phyloP scores from a whole-genome alignment of 1,140 invertebrate species.

The Habropoda laboriosa region DNA sequence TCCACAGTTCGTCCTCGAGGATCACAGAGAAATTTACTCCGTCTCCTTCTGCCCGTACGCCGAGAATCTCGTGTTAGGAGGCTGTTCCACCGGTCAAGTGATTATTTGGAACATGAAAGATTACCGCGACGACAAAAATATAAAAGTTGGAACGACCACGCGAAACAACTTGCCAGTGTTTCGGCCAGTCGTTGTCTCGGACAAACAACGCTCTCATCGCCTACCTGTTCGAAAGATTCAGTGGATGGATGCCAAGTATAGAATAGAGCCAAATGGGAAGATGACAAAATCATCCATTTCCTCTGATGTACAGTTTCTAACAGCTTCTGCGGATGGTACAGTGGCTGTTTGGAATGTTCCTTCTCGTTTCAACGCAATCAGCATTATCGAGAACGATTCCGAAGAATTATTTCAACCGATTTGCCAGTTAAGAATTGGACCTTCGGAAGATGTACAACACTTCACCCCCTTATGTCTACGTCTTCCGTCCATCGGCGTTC shows the following conservation, averaged over 20 bases:
- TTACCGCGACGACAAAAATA: neutral
- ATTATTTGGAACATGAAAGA: slow-evolving; percentile 85
- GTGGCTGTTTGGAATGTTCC: slow-evolving; percentile 86
- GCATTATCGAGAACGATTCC: neutral
- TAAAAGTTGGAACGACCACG: neutral
- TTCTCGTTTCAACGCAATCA: neutral
- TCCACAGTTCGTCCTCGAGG: slow-evolving; percentile 85
- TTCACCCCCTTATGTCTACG: slow-evolving; percentile 23
- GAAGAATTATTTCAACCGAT: slow-evolving; percentile 30
- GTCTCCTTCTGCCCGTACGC: slow-evolving; percentile 87
- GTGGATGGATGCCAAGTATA: slow-evolving; percentile 85
- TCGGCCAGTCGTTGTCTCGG: slow-evolving; percentile 83
- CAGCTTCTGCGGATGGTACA: slow-evolving; percentile 84
- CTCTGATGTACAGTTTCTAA: slow-evolving; percentile 83
- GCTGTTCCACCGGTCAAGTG: slow-evolving; percentile 86
- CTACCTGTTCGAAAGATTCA: slow-evolving; percentile 83
- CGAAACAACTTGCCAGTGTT: slow-evolving; percentile 75
- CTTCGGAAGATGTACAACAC: neutral
- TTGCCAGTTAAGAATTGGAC: slow-evolving; percentile 23
- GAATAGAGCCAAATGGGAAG: slow-evolving; percentile 83
- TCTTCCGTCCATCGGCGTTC: slow-evolving; percentile 7
- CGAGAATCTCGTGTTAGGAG: slow-evolving; percentile 86
- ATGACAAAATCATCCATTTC: slow-evolving; percentile 51
- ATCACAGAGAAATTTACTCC: slow-evolving; percentile 83
- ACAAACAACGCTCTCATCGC: slow-evolving; percentile 83